Base-by-base conservation (phyloP, 2,888 invertebrate genomes). In the Muscina levida region DNA sequence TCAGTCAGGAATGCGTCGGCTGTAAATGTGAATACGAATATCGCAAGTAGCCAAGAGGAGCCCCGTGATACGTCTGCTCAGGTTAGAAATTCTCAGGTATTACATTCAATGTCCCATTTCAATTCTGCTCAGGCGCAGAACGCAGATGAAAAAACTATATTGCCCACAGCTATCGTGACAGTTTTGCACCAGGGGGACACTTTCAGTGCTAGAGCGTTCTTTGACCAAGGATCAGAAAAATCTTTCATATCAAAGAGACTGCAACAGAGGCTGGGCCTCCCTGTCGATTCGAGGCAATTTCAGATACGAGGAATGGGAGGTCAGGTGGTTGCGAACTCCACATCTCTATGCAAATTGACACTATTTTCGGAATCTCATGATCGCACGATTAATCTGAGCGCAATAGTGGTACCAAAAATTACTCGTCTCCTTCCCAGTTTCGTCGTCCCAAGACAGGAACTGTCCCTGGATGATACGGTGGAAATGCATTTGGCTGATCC, bases 331-430 rank as follows among this genome's bases (percentile, higher is more conserved):
- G 51, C 51, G 1, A 46, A 15, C 15, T 74, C 66, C 15, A 13
- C 46, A 0, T 10, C 53, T 3, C 17, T 74, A 56, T 13, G 15
- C 39, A 0, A 5, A 46, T 4, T 5, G n/a, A 24, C 37, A 51
- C 13, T 59, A 37, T 31, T 26, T 56, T 1, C 56, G 17, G 48
- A 62, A 48, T 26, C 3, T 17, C 11, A 53, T 39, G 3, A 0
- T 17, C 1, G 19, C 1, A 19, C 31, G 46, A n/a, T 46, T 10
- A 1, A 48, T 5, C 2, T 72, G 13, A 59, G 22, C 11, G 74
- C 74, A 13, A 57, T 74, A 11, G 67, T 67, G 8, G 42, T 67
- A 3, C 74, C 74, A 13, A 57, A 74, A 46, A 17, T 74, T 44
- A 74, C 66, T 4, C 67, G 66, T 6, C 15, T 37, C 4, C 19